Percentiles rank a stretch among this genome's conserved stretches.
Evolutionary conservation across 2,888 invertebrate genomes (phyloP).

Genomic region (Nycteola revayana): DNA sequence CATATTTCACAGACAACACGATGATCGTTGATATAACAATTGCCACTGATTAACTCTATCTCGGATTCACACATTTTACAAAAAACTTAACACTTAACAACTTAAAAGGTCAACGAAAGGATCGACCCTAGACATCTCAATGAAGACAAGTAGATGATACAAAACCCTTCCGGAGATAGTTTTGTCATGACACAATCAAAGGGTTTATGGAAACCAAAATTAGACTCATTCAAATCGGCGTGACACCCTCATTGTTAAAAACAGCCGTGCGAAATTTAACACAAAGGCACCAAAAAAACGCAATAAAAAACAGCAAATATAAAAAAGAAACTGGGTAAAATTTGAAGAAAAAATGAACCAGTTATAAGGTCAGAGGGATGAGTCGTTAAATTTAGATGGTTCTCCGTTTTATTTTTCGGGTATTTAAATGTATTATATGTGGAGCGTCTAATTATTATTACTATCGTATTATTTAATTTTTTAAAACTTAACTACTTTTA

Average conservation of each 20-base stretch:
- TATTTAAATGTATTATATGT: no score
- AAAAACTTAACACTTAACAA: constrained; percentile 48
- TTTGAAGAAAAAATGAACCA: constrained; percentile 30
- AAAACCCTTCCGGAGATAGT: constrained; percentile 54
- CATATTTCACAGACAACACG: not conserved
- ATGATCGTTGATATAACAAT: constrained; percentile 39
- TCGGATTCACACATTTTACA: constrained; percentile 51
- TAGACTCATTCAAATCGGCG: constrained; percentile 71
- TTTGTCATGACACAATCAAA: constrained; percentile 54
- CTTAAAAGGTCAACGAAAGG: constrained; percentile 66
- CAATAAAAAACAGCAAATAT: no score
- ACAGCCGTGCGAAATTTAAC: constrained; percentile 76
- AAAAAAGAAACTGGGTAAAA: constrained; percentile 32
- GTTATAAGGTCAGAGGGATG: no score
- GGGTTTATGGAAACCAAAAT: constrained; percentile 67
- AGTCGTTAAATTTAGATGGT: no score
- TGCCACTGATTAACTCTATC: constrained; percentile 51
- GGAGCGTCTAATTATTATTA: no score
- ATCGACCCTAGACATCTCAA: constrained; percentile 61
- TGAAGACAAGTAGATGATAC: constrained; percentile 63
- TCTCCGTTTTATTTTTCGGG: no score
- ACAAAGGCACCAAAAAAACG: constrained; percentile 44
- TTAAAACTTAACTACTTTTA: no score
- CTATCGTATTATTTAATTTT: no score
- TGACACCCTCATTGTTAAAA: constrained; percentile 60